Evolutionary conservation across 2,888 invertebrate species (phyloP), one percentile per base, ranked within the genome.

Genomic region (Cosmia pyralina): DNA sequence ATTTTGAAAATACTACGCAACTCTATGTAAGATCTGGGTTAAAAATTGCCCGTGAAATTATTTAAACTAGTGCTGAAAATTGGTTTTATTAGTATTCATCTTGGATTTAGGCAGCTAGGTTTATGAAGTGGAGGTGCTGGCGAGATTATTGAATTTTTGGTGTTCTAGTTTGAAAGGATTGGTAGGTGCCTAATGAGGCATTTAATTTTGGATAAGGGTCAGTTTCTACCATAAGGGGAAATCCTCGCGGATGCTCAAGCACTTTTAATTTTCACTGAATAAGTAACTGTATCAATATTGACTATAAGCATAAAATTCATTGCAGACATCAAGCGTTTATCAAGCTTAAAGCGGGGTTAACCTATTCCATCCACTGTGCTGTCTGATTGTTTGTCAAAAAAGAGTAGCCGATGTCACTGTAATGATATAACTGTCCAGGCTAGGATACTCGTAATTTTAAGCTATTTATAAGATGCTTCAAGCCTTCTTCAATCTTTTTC

Each of bases 1-100:
- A 85, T 87, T 85, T 84, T 83, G 79, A 82, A 86, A 87, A 77
- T 83, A 85, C 86, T 87, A 69, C 84, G 79, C 83, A 83, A 86
- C 34, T 41, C 46, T 70, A 77, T 50, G 60, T 50, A 1, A 62
- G 69, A 84, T 79, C 77, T 85, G 75, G 84, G 79, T 80, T 85
- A 75, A 75, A 69, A 60, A 79, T 76, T 73, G 62, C 17, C 81
- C 84, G 83, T 83, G 85, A 84, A 84, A 83, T 85, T 63, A 63
- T 67, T 57, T 64, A 58, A 70, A 64, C 22, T 60, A 22, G 55
- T 75, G 58, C 70, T 69, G 66, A 71, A 75, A 79, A 72, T 77
- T 57, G 34, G 58, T 50, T 75, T 48, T 58, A 48, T 66, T 62
- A 53, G 44, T 69, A 19, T 65, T 72, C 34, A 62, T 62, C 11